Conservation (phyloP, 2,888 invertebrate genomes). For the Gibbula magus region DNA sequence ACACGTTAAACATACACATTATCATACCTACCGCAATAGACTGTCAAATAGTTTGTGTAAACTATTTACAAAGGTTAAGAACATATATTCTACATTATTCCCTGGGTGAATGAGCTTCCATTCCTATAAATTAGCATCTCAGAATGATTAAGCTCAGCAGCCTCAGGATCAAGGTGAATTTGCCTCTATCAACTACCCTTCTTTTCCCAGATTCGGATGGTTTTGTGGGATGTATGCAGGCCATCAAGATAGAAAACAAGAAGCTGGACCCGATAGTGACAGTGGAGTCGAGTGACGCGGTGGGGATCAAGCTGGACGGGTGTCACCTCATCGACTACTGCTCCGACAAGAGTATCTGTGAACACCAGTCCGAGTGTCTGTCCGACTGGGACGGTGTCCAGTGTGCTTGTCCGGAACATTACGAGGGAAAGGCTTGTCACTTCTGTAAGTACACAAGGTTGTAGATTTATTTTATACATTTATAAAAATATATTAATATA, state of each 20-base stretch:
- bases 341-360: constrained; percentile 78
- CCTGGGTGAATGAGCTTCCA: no score
- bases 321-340: constrained; percentile 70
- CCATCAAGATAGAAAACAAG: constrained; percentile 66
- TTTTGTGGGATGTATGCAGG: constrained; percentile 74
- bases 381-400: constrained; percentile 88
- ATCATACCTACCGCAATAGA: no score
- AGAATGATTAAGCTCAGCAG: no score
- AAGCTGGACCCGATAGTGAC: constrained; percentile 70
- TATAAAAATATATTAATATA: no score
- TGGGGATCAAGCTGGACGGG: constrained; percentile 68
- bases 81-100: no score
- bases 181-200: no score
- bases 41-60: no score
- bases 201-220: constrained; percentile 54
- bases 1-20: no score
- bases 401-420: constrained; percentile 92
- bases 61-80: no score
- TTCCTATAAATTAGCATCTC: no score
- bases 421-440: constrained; percentile 94
- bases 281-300: constrained; percentile 57
- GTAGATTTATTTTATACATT: no score
- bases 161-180: no score
- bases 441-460: constrained; percentile 81
- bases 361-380: constrained; percentile 92